Conservation (phyloP, 1,140 invertebrate species). For the Luehdorfia chinensis region DNA sequence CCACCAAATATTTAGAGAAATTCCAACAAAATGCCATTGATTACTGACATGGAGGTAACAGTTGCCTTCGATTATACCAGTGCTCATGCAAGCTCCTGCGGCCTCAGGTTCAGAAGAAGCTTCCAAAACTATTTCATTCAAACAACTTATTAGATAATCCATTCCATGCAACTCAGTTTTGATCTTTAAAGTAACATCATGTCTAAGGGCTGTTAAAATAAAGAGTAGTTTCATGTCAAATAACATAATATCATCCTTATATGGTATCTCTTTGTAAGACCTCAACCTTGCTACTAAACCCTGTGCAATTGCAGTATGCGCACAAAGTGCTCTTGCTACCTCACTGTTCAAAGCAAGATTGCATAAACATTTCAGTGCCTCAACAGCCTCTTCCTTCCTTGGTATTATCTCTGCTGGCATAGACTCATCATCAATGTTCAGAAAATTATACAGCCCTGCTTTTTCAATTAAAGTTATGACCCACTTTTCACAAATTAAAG, state of each 20-base stretch:
- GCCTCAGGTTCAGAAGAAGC: conserved; percentile 31
- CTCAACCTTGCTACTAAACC: conserved; percentile 86
- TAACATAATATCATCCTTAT: conserved; percentile 86
- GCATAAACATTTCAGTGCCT: conserved; percentile 92
- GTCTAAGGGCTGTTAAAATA: conserved; percentile 89
- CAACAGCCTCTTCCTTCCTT: conserved; percentile 77
- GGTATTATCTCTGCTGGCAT: conserved; percentile 39
- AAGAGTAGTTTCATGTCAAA: conserved; percentile 94
- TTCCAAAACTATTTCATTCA: conserved; percentile 85
- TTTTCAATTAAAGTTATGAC: conserved; percentile 81
- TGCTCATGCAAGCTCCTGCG: conserved; percentile 32
- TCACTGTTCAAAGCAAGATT: conserved; percentile 92
- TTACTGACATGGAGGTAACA: conserved; percentile 41
- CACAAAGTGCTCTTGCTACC: conserved; percentile 82
- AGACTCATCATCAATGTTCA: conserved; percentile 44
- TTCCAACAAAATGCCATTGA: no score
- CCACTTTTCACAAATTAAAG: conserved; percentile 82
- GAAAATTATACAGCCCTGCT: conserved; percentile 78
- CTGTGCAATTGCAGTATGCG: conserved; percentile 84
- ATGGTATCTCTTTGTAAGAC: conserved; percentile 78
- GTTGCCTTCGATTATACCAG: conserved; percentile 31
- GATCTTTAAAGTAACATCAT: conserved; percentile 83
- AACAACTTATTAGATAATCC: conserved; percentile 86
- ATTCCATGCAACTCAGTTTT: conserved; percentile 89
- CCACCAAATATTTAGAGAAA: no score